phyloP scores from a whole-genome alignment of 2,888 invertebrate species.

The Pristionchus fissidentatus region DNA sequence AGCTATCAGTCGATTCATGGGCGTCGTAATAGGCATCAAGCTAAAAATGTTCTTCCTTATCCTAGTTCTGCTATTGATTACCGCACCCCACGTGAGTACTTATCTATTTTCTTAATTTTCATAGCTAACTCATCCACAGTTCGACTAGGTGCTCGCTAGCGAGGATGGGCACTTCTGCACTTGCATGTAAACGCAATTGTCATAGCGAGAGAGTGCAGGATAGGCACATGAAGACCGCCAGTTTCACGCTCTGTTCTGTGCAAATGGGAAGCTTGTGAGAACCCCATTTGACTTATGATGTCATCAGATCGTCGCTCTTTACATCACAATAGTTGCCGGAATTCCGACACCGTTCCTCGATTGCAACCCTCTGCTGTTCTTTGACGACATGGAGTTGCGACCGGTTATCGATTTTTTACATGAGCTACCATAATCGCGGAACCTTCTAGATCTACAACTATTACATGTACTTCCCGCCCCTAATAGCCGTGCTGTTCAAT shows the following conservation, averaged over 20 bases:
- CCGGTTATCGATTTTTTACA: not conserved
- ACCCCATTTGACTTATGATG: too few relatives aligned
- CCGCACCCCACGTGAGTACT: conserved; percentile 10
- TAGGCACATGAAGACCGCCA: not conserved
- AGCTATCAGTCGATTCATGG: conserved; percentile 6
- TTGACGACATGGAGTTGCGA: not conserved
- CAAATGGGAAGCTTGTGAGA: too few relatives aligned
- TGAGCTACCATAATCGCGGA: not conserved
- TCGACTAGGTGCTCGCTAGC: too few relatives aligned
- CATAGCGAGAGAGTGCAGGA: too few relatives aligned
- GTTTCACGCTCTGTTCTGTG: too few relatives aligned
- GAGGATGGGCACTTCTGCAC: too few relatives aligned
- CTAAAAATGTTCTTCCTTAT: not conserved
- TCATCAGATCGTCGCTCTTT: not conserved
- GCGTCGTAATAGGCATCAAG: not conserved
- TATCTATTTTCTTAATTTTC: not conserved
- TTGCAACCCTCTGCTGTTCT: not conserved
- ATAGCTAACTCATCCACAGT: not conserved
- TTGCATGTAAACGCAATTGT: too few relatives aligned
- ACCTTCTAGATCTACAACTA: conserved; percentile 14
- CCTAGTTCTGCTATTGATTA: not conserved
- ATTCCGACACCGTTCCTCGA: not conserved
- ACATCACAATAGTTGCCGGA: not conserved
- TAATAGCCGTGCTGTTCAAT: conserved; percentile 4
- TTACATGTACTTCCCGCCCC: conserved; percentile 20